phyloP scores from a whole-genome alignment of 2,113 vertebrate genomes.

The Hymenochirus boettgeri region DNA sequence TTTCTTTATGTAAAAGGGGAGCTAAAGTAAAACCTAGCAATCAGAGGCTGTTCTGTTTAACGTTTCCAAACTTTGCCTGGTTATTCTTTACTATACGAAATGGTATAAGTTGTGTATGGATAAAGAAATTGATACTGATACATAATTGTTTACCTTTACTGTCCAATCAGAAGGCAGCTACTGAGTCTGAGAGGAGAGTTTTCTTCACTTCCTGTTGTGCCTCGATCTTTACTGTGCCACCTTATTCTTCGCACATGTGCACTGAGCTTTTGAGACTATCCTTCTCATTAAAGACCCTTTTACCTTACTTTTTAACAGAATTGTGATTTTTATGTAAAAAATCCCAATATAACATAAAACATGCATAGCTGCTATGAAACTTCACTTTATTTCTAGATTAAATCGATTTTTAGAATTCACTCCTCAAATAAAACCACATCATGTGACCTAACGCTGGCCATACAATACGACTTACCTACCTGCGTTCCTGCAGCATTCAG shows the following conservation, averaged over 20 bases:
- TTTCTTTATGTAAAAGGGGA: not conserved
- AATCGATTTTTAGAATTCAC: too few relatives aligned
- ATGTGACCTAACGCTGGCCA: too few relatives aligned
- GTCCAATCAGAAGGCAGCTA: not conserved
- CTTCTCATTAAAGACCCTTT: slow-evolving; percentile 25
- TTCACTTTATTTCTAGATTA: too few relatives aligned
- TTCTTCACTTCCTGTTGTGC: slow-evolving; percentile 7
- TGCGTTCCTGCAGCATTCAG: too few relatives aligned
- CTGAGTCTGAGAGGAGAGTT: not conserved
- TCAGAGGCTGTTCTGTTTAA: not conserved
- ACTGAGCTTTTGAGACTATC: slow-evolving; percentile 9
- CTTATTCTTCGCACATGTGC: not conserved
- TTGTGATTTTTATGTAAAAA: too few relatives aligned
- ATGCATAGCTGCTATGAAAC: too few relatives aligned
- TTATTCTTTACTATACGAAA: not conserved
- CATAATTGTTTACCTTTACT: too few relatives aligned
- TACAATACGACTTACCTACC: too few relatives aligned
- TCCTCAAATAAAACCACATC: too few relatives aligned
- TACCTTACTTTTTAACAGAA: too few relatives aligned
- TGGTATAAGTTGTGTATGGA: not conserved
- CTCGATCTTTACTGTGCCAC: not conserved
- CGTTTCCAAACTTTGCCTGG: not conserved
- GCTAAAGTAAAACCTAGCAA: not conserved
- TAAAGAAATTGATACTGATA: not conserved
- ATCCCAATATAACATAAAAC: too few relatives aligned